Conservation (phyloP, 2,888 invertebrate genomes). For the Formica aserva region DNA sequence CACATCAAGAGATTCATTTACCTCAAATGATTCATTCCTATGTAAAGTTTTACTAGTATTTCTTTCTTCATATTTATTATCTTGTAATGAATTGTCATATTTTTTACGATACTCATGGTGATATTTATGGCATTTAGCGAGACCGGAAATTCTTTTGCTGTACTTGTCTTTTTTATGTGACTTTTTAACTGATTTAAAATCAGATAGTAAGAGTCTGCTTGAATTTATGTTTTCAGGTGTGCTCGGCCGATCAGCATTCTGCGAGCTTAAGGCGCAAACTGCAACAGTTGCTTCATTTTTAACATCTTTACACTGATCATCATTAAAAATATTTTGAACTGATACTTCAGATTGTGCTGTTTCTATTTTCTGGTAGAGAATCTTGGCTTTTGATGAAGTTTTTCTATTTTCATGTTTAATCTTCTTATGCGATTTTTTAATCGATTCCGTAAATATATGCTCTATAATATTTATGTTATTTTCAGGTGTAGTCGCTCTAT, state of each 20-base stretch:
- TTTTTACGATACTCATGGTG: slow-evolving; percentile 64
- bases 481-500: slow-evolving; percentile 76
- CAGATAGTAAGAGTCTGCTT: slow-evolving; percentile 79
- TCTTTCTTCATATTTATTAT: not conserved
- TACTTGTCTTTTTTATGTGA: slow-evolving; percentile 81
- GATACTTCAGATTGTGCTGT: not conserved
- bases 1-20: slow-evolving; percentile 22
- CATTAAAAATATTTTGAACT: not conserved
- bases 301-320: slow-evolving; percentile 5
- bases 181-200: slow-evolving; percentile 81
- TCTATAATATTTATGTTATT: slow-evolving; percentile 77
- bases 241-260: slow-evolving; percentile 69
- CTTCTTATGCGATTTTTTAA: slow-evolving; percentile 82
- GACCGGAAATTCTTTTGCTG: slow-evolving; percentile 74
- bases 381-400: slow-evolving; percentile 71
- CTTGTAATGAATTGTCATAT: slow-evolving; percentile 5
- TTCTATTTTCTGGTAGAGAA: slow-evolving; percentile 50
- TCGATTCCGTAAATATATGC: slow-evolving; percentile 77
- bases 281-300: slow-evolving; percentile 1
- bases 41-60: not conserved
- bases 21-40: not conserved
- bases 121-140: slow-evolving; percentile 63
- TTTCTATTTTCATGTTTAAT: slow-evolving; percentile 78
- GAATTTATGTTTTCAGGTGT: slow-evolving; percentile 82
- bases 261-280: not conserved